phyloP scores from a whole-genome alignment of 2,888 invertebrate genomes.

The Mythimna lalbum region DNA sequence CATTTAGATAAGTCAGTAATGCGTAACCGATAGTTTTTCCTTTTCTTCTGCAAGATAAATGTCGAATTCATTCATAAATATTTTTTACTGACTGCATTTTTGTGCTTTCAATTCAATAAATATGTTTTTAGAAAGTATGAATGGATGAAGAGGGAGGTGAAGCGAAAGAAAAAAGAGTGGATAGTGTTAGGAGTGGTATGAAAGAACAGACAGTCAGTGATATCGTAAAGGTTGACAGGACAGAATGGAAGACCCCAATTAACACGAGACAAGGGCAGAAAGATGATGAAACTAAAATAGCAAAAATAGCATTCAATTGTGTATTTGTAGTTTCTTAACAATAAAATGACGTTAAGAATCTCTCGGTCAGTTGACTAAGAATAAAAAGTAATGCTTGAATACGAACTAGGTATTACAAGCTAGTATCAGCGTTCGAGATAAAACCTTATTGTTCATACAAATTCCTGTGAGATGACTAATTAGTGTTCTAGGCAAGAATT shows the following conservation, averaged over 20 bases:
- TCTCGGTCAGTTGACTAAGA: slow-evolving; percentile 12
- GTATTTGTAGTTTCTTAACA: slow-evolving; percentile 25
- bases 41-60: slow-evolving; percentile 16
- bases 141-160: no score
- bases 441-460: slow-evolving; percentile 60
- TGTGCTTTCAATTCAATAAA: background rate
- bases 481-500: slow-evolving; percentile 38
- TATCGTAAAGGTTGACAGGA: no score
- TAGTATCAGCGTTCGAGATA: slow-evolving; percentile 58
- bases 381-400: slow-evolving; percentile 29
- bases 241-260: no score
- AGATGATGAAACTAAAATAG: no score
- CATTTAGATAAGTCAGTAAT: slow-evolving; percentile 44
- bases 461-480: slow-evolving; percentile 61
- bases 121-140: no score
- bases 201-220: no score
- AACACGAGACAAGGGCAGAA: no score
- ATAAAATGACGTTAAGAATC: slow-evolving; percentile 8
- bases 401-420: slow-evolving; percentile 32
- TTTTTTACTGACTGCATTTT: slow-evolving; percentile 9
- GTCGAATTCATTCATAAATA: slow-evolving; percentile 24
- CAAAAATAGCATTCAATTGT: no score
- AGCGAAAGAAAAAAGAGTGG: no score
- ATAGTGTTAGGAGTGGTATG: no score
- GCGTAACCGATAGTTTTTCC: slow-evolving; percentile 37